Percentiles rank a stretch among this genome's conserved stretches.
phyloP scores from a whole-genome alignment of 2,797 vertebrate species.

The Lindbergichthys nudifrons region DNA sequence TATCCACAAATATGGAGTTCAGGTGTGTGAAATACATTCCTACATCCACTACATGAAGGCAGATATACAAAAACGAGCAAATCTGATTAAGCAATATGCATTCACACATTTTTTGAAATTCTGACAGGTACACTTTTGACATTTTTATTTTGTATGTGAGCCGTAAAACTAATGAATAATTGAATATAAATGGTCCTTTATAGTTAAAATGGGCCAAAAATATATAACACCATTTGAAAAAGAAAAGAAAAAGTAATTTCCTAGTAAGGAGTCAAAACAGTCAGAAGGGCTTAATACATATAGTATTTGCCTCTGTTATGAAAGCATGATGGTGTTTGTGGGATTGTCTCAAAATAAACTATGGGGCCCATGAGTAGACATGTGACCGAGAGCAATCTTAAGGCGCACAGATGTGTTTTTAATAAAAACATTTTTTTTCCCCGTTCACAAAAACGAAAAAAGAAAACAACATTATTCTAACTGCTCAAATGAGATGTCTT shows the following conservation, averaged over 20 bases:
- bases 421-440: background rate
- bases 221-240: background rate
- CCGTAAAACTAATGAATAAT: background rate
- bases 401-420: background rate
- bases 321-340: background rate
- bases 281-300: background rate
- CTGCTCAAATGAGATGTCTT: background rate
- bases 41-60: background rate
- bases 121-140: background rate
- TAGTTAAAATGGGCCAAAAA: constrained; percentile 1
- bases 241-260: background rate
- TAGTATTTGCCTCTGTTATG: background rate
- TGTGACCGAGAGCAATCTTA: background rate
- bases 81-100: too few relatives aligned
- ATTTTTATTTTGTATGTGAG: background rate
- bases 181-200: background rate
- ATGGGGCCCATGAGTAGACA: background rate
- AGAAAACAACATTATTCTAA: background rate
- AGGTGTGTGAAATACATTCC: constrained; percentile 2
- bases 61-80: background rate
- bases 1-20: background rate
- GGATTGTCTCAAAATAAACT: constrained; percentile 16
- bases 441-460: background rate
- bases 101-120: background rate
- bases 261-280: constrained; percentile 4